phyloP scores from a whole-genome alignment of 1,140 invertebrate species.

The Metaphire vulgaris region DNA sequence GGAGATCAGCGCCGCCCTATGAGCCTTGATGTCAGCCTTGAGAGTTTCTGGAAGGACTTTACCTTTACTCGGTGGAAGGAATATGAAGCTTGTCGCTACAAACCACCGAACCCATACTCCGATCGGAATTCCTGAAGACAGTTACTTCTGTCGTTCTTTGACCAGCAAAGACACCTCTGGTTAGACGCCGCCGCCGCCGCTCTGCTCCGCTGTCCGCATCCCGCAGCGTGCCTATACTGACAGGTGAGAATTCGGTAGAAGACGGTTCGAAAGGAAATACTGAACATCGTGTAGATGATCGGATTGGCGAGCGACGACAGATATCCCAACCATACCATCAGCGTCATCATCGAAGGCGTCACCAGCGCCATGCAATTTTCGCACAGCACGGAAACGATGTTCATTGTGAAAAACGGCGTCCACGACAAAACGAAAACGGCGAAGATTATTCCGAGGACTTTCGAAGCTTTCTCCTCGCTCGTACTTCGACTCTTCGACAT shows the following conservation, averaged over 20 bases:
- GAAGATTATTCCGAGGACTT: slow-evolving; percentile 52
- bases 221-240: slow-evolving; percentile 15
- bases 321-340: slow-evolving; percentile 51
- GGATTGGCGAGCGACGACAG: slow-evolving; percentile 51
- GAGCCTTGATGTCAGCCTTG: too few relatives aligned
- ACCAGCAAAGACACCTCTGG: not conserved
- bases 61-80: too few relatives aligned
- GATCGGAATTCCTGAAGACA: not conserved
- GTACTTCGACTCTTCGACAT: slow-evolving; percentile 41
- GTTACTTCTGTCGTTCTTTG: not conserved
- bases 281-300: slow-evolving; percentile 54
- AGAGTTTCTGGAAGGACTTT: too few relatives aligned
- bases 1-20: too few relatives aligned
- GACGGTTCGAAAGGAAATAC: slow-evolving; percentile 47
- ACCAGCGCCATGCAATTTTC: slow-evolving; percentile 34
- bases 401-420: slow-evolving; percentile 51
- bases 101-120: not conserved
- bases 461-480: slow-evolving; percentile 48
- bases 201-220: slow-evolving; percentile 4
- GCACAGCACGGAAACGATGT: slow-evolving; percentile 45
- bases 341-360: slow-evolving; percentile 40
- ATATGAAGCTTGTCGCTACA: too few relatives aligned
- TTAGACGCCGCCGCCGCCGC: too few relatives aligned
- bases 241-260: slow-evolving; percentile 48
- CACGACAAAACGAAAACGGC: slow-evolving; percentile 48